Conservation (phyloP, 2,888 invertebrate species). For the Cephus runcator region DNA sequence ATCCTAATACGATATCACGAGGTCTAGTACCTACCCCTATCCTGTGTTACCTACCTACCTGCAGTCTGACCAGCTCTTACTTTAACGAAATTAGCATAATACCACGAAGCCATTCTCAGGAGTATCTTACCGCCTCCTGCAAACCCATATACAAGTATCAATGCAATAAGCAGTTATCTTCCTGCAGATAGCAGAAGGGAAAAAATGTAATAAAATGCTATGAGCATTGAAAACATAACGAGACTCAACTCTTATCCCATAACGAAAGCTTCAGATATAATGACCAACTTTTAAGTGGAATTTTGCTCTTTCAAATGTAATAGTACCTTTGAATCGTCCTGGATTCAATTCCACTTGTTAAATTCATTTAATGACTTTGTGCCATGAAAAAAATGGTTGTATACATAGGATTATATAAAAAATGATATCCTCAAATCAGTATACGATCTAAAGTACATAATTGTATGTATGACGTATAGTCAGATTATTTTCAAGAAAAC, state of each 20-base stretch:
- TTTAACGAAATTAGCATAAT: conserved; percentile 62
- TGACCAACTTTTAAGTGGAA: neutral
- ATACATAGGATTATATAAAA: neutral
- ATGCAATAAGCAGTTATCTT: neutral
- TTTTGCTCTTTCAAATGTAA: neutral
- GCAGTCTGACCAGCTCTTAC: conserved; percentile 54
- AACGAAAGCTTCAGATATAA: neutral
- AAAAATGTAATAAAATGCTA: neutral
- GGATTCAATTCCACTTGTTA: too few relatives aligned
- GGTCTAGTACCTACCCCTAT: conserved; percentile 40
- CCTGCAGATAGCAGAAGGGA: neutral
- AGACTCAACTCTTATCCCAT: neutral
- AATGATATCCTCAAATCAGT: neutral
- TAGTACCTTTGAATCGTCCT: too few relatives aligned
- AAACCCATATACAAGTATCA: neutral
- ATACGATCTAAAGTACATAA: neutral
- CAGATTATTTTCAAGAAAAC: neutral
- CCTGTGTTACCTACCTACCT: neutral
- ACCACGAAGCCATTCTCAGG: conserved; percentile 57
- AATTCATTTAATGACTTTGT: too few relatives aligned
- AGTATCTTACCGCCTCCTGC: conserved; percentile 32
- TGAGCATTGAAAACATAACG: neutral
- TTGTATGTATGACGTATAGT: neutral
- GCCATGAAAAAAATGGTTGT: too few relatives aligned
- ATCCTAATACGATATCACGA: conserved; percentile 55